A percentile compares a stretch with the other conserved stretches of the same genome.
phyloP scores from a whole-genome alignment of 2,888 invertebrate species.

The Philaethria dido region DNA sequence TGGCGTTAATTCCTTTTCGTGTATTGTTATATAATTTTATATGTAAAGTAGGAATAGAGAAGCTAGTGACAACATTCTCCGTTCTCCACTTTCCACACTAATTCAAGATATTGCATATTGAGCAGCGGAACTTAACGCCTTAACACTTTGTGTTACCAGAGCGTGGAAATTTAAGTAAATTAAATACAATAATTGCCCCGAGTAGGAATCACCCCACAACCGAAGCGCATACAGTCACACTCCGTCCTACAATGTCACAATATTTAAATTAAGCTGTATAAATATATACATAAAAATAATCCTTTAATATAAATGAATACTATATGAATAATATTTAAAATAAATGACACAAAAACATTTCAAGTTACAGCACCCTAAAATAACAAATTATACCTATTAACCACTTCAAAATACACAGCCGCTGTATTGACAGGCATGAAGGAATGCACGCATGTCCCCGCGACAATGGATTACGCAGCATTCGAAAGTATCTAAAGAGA shows the following conservation, averaged over 20 bases:
- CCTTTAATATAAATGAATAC: background rate
- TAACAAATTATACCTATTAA: constrained; percentile 49
- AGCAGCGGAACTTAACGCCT: too few relatives aligned
- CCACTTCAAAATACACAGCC: constrained; percentile 66
- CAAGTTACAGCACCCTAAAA: constrained; percentile 49
- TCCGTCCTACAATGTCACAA: background rate
- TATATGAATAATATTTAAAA: background rate
- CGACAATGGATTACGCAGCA: constrained; percentile 52
- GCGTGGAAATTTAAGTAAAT: too few relatives aligned
- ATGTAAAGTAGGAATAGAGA: too few relatives aligned
- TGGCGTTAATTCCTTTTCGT: too few relatives aligned
- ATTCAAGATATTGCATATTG: too few relatives aligned
- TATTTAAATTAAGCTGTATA: background rate
- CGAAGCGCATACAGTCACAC: too few relatives aligned
- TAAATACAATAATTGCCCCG: too few relatives aligned
- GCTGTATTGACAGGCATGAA: constrained; percentile 50
- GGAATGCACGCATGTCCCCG: constrained; percentile 46
- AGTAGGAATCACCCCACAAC: too few relatives aligned
- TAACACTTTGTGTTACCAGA: too few relatives aligned
- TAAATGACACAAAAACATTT: background rate
- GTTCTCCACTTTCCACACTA: too few relatives aligned
- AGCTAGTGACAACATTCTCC: too few relatives aligned
- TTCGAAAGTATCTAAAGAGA: constrained; percentile 46
- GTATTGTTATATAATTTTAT: too few relatives aligned
- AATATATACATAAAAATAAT: background rate